Base-by-base conservation (phyloP, 2,797 vertebrate species). In the Neosilurus mollespiculum region DNA sequence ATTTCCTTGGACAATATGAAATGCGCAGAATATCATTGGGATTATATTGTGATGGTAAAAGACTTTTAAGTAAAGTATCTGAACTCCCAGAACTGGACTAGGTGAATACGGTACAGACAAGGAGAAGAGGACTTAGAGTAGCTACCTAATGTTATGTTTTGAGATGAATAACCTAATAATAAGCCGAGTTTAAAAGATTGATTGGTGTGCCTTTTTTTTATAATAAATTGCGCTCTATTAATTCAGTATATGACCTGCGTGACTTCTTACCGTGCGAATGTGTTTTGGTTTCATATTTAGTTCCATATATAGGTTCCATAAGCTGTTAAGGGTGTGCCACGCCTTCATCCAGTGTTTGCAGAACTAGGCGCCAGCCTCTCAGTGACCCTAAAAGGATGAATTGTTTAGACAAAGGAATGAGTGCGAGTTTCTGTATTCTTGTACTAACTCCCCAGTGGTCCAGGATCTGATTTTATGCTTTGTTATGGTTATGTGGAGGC, bases 1-100 rank as follows among this genome's bases (percentile, higher is more conserved):
- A 12, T 75, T 79, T 53, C 61, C 62, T 66, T 30, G n/a, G 43
- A 79, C 62, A 30, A 54, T 65, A 79, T 79, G 51, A 79, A 65
- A 34, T 79, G 43, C 16, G 43, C 78, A 66, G 26, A 76, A 76
- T 76, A 34, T 76, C 12, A 54, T 54, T 30, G 62, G 22, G 58
- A n/a, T 61, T 78, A 61, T 34, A 54, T 54, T 78, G 34, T 1
- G 5, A 20, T 66, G 49, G 78, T 66, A 30, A 66, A 65, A 30
- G 15, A 53, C 62, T 51, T 53, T 79, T 53, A 4, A 34, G 61
- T 79, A 66, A 6, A 34, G 37, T 49, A 79, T 51, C 7, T 79
- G 10, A 30, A 79, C 15, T 26, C 43, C 15, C 7, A 18, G 14
- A 24, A 53, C 24, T 24, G n/a, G 71, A 56, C 49, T 75, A 16